These are phyloP conservation scores for Blastobasis adustella DNA, from an alignment of 2,888 invertebrate species.

Conservation along the genomic window DNA sequence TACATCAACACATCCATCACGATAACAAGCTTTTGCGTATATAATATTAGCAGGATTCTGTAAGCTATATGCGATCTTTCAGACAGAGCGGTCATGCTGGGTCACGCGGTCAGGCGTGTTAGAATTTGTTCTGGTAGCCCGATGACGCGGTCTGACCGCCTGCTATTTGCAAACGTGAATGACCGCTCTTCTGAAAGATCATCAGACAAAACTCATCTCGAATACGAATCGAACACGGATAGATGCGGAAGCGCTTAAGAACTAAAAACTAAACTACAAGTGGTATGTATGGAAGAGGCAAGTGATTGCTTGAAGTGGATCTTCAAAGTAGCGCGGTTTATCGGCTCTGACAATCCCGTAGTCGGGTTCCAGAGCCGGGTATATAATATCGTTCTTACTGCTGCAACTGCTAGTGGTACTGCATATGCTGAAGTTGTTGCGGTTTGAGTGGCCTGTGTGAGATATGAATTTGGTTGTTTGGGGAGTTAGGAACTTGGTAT, in stretches of 20 bases:
- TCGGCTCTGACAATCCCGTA: slow-evolving; percentile 53
- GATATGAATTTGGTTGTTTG: slow-evolving; percentile 34
- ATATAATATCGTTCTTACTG: slow-evolving; percentile 1
- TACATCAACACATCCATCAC: no score
- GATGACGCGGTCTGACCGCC: no score
- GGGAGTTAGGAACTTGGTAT: slow-evolving; percentile 37
- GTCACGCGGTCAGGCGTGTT: no score
- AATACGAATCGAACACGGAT: no score
- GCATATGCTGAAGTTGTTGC: slow-evolving; percentile 24
- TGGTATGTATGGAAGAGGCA: slow-evolving; percentile 53
- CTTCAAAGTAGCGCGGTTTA: slow-evolving; percentile 57
- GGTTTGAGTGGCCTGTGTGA: slow-evolving; percentile 25
- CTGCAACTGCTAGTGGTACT: slow-evolving; percentile 14
- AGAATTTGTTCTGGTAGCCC: no score
- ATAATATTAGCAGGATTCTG: no score
- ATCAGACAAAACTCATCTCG: no score
- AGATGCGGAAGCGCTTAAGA: not conserved
- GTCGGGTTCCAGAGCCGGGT: slow-evolving; percentile 57
- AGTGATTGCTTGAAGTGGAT: slow-evolving; percentile 57
- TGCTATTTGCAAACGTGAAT: no score
- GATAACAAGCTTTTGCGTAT: no score
- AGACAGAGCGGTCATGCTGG: no score
- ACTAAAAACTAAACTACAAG: slow-evolving; percentile 29
- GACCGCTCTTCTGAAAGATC: no score
- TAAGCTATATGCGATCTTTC: no score